Percentiles rank a stretch among this genome's conserved stretches.
These are phyloP conservation scores for Leptopilina boulardi DNA, from an alignment of 1,140 invertebrate species.

Conservation along the genomic window DNA sequence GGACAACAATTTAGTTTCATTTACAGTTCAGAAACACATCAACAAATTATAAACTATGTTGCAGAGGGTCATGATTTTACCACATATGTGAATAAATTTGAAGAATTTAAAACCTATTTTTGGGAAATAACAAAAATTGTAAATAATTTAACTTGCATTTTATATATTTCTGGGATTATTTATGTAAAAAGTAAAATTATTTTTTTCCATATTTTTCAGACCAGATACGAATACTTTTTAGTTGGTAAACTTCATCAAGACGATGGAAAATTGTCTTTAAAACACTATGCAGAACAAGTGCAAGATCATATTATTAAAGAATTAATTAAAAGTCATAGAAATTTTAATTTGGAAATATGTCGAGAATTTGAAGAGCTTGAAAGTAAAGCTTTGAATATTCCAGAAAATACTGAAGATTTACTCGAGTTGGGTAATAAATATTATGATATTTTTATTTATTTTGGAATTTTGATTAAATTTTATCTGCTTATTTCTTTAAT, in stretches of 20 bases:
- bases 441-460: constrained; percentile 26
- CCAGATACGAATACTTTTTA: constrained; percentile 80
- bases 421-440: constrained; percentile 78
- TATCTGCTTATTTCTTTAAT: constrained; percentile 2
- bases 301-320: constrained; percentile 75
- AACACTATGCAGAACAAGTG: constrained; percentile 68
- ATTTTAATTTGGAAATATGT: constrained; percentile 81
- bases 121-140: constrained; percentile 78
- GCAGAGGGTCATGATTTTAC: constrained; percentile 74
- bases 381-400: constrained; percentile 78
- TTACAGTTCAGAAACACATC: constrained; percentile 65
- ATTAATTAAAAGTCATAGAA: constrained; percentile 74
- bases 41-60: constrained; percentile 60
- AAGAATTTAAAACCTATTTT: constrained; percentile 78
- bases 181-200: too few relatives aligned
- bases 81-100: constrained; percentile 78
- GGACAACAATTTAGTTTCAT: constrained; percentile 66
- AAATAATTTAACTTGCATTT: constrained; percentile 10
- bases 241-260: constrained; percentile 75
- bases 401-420: constrained; percentile 83
- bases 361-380: constrained; percentile 79
- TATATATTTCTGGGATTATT: background rate
- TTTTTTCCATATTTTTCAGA: too few relatives aligned
- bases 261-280: constrained; percentile 73
- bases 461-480: constrained; percentile 9